A percentile compares a stretch with the other conserved stretches of the same genome.
phyloP scores from a whole-genome alignment of 2,888 invertebrate species.

The Eupithecia insigniata region DNA sequence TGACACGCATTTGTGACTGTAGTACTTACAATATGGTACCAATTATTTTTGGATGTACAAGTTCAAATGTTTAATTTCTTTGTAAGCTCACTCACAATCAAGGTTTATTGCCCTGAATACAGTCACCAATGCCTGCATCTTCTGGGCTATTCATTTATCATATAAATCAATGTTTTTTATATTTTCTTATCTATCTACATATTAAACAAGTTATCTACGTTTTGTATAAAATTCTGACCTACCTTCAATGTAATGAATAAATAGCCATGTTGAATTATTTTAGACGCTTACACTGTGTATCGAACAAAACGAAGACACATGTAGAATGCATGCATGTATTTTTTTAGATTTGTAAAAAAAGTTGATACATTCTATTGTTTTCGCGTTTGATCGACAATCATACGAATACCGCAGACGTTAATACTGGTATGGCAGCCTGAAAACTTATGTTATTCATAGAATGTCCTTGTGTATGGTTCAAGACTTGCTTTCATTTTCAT shows the following conservation, averaged over 20 bases:
- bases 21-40: slow-evolving; percentile 2
- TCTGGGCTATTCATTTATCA: slow-evolving; percentile 37
- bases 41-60: neutral
- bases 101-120: neutral
- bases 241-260: slow-evolving; percentile 32
- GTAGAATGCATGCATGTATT: slow-evolving; percentile 26
- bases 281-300: slow-evolving; percentile 29
- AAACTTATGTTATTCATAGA: slow-evolving; percentile 11
- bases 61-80: slow-evolving; percentile 1
- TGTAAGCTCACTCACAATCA: neutral
- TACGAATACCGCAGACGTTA: slow-evolving; percentile 20
- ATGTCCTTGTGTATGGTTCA: slow-evolving; percentile 17
- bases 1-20: slow-evolving; percentile 32
- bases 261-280: slow-evolving; percentile 31
- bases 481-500: slow-evolving; percentile 14
- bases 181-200: slow-evolving; percentile 20
- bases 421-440: slow-evolving; percentile 31
- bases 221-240: slow-evolving; percentile 19
- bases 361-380: slow-evolving; percentile 27
- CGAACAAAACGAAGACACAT: slow-evolving; percentile 33
- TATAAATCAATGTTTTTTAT: slow-evolving; percentile 27
- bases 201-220: slow-evolving; percentile 24
- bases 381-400: slow-evolving; percentile 30
- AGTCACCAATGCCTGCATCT: slow-evolving; percentile 29
- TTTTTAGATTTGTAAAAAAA: slow-evolving; percentile 17